Percentiles rank a stretch among this genome's conserved stretches.
phyloP scores from a whole-genome alignment of 30 jellyfish, hydroid and myxozoan species.

The Morbakka virulenta region DNA sequence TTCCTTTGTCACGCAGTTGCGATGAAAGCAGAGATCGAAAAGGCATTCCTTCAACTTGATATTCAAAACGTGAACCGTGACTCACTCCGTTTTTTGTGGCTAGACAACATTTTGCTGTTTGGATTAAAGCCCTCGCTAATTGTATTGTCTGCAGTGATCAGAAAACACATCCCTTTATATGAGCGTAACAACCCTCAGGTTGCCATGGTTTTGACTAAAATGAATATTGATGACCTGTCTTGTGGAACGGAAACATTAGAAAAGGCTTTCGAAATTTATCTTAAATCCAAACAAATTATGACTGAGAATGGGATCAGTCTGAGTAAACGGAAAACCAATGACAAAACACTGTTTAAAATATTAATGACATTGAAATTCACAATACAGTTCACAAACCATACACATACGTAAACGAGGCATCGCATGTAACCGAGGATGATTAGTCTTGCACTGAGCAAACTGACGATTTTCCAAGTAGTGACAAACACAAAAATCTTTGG shows the following conservation, averaged over 20 bases:
- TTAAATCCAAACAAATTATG: too few relatives aligned
- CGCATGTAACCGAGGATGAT: slow-evolving; percentile 2
- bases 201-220: neutral
- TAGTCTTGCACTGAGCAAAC: neutral
- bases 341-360: too few relatives aligned
- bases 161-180: too few relatives aligned
- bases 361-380: too few relatives aligned
- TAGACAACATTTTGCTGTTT: neutral
- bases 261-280: too few relatives aligned
- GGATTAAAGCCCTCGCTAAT: neutral
- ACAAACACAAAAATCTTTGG: neutral
- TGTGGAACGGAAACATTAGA: too few relatives aligned
- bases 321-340: too few relatives aligned
- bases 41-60: slow-evolving; percentile 33
- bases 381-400: neutral
- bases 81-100: slow-evolving; percentile 29
- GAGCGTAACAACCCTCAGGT: neutral
- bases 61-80: slow-evolving; percentile 19
- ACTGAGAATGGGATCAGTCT: too few relatives aligned
- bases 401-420: neutral
- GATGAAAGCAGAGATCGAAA: slow-evolving; percentile 41
- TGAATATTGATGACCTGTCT: slow-evolving; percentile 3
- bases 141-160: neutral
- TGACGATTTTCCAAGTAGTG: neutral
- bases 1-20: too few relatives aligned